Evolutionary conservation across 2,888 invertebrate species (phyloP), one percentile per base, ranked within the genome.

Genomic region (Diarsia rubi): DNA sequence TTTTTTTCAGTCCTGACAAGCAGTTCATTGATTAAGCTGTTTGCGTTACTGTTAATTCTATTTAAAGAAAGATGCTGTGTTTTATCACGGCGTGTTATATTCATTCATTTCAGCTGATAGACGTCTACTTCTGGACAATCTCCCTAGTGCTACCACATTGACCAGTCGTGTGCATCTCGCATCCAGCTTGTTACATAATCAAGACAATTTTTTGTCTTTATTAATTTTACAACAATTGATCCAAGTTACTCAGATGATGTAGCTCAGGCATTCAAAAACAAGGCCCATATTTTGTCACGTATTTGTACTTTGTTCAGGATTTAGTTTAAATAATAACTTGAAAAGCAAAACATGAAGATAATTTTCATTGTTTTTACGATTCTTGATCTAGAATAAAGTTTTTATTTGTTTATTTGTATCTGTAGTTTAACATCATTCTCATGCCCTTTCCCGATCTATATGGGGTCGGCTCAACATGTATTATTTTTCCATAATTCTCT

Each of bases 1-100:
- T 83, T 52, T 83, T 52, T 80, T 67, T 24, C 37, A 49, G 12
- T 37, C 1, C 0, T 19, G 0, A 42, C 31, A 78, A 52, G 11
- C 11, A 42, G 64, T 45, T 66, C 52, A 78, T 81, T 78, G 52
- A 77, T 74, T 81, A 47, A 75, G 54, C n/a, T 60, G 65, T 81
- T 60, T 31, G 65, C 9, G 27, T 60, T 60, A 75, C 64, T 62
- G 76, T 60, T 60, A 14, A 60, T 54, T 81, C 21, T 47, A 42
- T 60, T 75, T 44, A 24, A 2, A n/a, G 9, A 42, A 21, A 9
- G 59, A 42, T 59, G 54, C 31, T 65, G 37, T 52, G 52, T 80
- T 52, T 27, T 44, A 75, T 47, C 19, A 45, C 19, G 45, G 3
- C 14, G 52, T 9, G 11, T n/a, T 42, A 27, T 31, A 42, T 31